A percentile compares a stretch with the other conserved stretches of the same genome.
Evolutionary conservation across 2,888 invertebrate genomes (phyloP).

Genomic region (Liposcelis brunnea): DNA sequence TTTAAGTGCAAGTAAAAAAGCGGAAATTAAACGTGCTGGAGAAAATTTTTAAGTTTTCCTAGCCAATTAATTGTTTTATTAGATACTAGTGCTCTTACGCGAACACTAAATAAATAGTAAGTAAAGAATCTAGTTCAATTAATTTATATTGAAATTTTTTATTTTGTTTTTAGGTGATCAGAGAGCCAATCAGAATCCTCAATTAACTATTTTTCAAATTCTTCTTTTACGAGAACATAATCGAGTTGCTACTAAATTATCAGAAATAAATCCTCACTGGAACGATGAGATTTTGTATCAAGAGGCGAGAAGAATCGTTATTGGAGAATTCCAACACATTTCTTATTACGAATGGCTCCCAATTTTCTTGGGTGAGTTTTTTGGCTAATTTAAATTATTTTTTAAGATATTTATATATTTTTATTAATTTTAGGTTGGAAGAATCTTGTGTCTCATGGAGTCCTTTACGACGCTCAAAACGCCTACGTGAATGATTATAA

Average conservation of each 20-base stretch:
- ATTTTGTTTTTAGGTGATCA: constrained; percentile 52
- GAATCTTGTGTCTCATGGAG: constrained; percentile 35
- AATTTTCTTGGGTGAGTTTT: constrained; percentile 43
- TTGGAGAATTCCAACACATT: constrained; percentile 62
- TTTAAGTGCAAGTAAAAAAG: background rate
- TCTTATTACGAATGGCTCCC: constrained; percentile 69
- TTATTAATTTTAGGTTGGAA: constrained; percentile 16
- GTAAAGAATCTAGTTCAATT: background rate
- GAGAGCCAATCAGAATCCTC: constrained; percentile 60
- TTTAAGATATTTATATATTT: background rate
- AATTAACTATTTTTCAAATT: constrained; percentile 53
- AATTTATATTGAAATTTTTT: no score
- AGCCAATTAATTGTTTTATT: no score
- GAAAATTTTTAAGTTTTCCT: background rate
- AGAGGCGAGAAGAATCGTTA: constrained; percentile 53
- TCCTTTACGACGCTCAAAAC: constrained; percentile 39
- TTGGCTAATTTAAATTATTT: background rate
- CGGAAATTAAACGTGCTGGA: background rate
- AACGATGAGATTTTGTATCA: constrained; percentile 53
- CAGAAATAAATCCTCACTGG: constrained; percentile 53
- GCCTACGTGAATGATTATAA: constrained; percentile 49
- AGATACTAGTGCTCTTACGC: no score
- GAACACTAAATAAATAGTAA: no score
- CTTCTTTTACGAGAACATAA: constrained; percentile 68
- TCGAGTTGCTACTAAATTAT: constrained; percentile 44